Evolutionary conservation across 2,888 invertebrate species (phyloP).

Genomic region (Maniola hyperantus): DNA sequence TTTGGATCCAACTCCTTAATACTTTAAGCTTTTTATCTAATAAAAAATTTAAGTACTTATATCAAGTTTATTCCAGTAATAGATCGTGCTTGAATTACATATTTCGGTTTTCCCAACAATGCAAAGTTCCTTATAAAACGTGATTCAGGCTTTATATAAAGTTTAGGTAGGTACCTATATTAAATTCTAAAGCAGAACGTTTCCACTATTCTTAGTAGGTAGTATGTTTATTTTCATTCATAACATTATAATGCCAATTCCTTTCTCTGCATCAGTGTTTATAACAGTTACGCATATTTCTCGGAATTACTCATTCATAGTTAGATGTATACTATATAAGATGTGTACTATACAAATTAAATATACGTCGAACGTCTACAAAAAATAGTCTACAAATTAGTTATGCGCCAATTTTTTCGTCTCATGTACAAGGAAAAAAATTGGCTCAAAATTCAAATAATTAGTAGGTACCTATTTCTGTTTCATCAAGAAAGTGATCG

Average conservation of each 20-base stretch:
- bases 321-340: background rate
- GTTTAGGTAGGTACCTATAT: background rate
- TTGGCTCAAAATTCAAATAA: too few relatives aligned
- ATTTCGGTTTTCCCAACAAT: constrained; percentile 29
- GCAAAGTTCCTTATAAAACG: constrained; percentile 23
- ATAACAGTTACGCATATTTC: constrained; percentile 16
- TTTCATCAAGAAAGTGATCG: too few relatives aligned
- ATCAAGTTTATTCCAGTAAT: constrained; percentile 6
- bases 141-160: constrained; percentile 11
- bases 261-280: constrained; percentile 7
- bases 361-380: too few relatives aligned
- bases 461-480: too few relatives aligned
- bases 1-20: too few relatives aligned
- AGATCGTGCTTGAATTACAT: constrained; percentile 13
- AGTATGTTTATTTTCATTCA: constrained; percentile 29
- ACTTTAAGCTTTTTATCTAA: background rate
- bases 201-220: background rate
- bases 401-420: too few relatives aligned
- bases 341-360: background rate
- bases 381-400: too few relatives aligned
- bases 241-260: background rate
- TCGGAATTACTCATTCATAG: background rate
- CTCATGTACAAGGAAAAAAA: too few relatives aligned
- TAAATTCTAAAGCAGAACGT: constrained; percentile 10
- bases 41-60: background rate